These are phyloP conservation scores for Agrotis ipsilon DNA, from an alignment of 2,888 invertebrate genomes.

Conservation along the genomic window DNA sequence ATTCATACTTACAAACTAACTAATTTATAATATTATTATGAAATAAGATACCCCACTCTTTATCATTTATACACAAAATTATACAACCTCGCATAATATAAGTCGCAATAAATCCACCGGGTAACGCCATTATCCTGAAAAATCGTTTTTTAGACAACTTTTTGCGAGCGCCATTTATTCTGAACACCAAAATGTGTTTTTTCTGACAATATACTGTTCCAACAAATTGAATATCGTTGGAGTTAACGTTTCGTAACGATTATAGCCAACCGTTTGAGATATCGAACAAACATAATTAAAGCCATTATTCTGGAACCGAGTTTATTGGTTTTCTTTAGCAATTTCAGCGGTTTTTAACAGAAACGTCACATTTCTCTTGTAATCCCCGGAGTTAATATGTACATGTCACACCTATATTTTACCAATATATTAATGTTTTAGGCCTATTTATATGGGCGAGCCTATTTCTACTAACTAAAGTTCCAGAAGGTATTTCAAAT, in stretches of 20 bases:
- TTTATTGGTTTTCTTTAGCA: slow-evolving; percentile 2
- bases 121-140: slow-evolving; percentile 44
- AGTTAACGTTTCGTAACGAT: slow-evolving; percentile 29
- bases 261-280: slow-evolving; percentile 14
- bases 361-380: neutral
- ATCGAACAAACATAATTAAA: slow-evolving; percentile 23
- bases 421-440: no score
- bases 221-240: slow-evolving; percentile 39
- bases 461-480: neutral
- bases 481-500: no score
- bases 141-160: slow-evolving; percentile 30
- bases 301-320: neutral
- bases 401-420: neutral
- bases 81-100: slow-evolving; percentile 21
- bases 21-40: no score
- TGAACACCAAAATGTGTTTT: slow-evolving; percentile 41
- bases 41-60: no score
- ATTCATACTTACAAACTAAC: no score
- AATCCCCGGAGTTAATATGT: neutral
- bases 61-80: neutral
- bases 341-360: neutral
- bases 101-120: slow-evolving; percentile 39
- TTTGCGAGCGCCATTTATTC: slow-evolving; percentile 45
- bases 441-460: no score
- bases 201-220: slow-evolving; percentile 13